Evolutionary conservation across 1,140 invertebrate species (phyloP).

Genomic region (Leptinotarsa defecta): DNA sequence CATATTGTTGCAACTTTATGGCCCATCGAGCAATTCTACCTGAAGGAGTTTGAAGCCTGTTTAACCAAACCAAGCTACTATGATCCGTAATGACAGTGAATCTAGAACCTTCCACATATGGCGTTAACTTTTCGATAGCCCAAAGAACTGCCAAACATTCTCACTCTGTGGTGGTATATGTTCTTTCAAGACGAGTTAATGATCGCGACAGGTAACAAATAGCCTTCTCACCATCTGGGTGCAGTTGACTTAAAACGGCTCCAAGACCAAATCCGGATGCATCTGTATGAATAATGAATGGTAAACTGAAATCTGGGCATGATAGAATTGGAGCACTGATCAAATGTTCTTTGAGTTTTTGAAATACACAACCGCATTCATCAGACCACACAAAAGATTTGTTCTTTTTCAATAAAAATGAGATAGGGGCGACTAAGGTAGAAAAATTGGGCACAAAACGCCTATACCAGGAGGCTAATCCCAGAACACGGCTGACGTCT

Average conservation of each 20-base stretch:
- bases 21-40: no score
- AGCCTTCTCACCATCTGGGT: conserved; percentile 23
- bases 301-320: conserved; percentile 27
- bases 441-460: no score
- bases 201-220: conserved; percentile 25
- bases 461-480: no score
- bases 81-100: no score
- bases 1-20: no score
- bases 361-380: conserved; percentile 20
- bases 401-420: background rate
- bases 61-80: no score
- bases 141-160: conserved; percentile 58
- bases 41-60: no score
- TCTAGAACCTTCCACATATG: conserved; percentile 54
- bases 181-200: conserved; percentile 50
- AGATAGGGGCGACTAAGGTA: no score
- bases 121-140: conserved; percentile 54
- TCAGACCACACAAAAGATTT: background rate
- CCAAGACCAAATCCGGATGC: background rate
- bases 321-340: conserved; percentile 23
- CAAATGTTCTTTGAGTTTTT: conserved; percentile 19
- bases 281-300: conserved; percentile 42
- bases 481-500: no score
- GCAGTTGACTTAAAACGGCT: no score
- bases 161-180: no score